Evolutionary conservation across 2,797 vertebrate species (phyloP), one percentile per base, ranked within the genome.

Genomic region (Eospalax fontanierii): DNA sequence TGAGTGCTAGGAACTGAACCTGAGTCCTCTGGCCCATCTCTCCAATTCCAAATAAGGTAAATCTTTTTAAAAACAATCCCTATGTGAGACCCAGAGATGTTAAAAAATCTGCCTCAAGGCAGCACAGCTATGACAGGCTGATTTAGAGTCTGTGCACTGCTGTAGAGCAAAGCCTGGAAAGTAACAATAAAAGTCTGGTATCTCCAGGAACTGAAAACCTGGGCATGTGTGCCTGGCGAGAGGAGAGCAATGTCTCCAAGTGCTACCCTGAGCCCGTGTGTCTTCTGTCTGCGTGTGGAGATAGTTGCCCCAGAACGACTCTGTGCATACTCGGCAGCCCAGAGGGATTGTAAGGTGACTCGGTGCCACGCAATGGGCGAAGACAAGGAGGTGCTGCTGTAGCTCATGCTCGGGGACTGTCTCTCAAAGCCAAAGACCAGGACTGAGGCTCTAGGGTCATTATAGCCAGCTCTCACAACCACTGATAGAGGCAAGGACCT

Each of bases 251-350:
- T 10, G 21, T 91, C 73, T 59, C 90, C 65, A 35, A 61, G 75
- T 14, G n/a, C 50, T 16, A 18, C 57, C 1, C 2, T 0, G n/a
- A 76, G 57, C 63, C 57, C 0, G 21, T 0, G 30, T 0, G 50
- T 16, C 73, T 63, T 30, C 0, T 2, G 24, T 40, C 12, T 26
- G 2, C 3, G 0, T 1, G 2, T 7, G 14, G 70, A 78, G 21
- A 28, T 7, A 3, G 14, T 6, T 12, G 22, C 4, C 65, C 73
- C 35, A 38, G 16, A 40, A 12, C 26, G 68, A 3, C 35, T 61
- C 61, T 16, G 0, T 2, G 73, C 4, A 22, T 14, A 43, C 8
- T 30, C 4, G 4, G 46, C 0, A 0, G 87, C 83, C 83, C 65
- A 30, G 61, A 35, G 15, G 46, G 78, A 7, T 5, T 3, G 43